Base-by-base conservation (phyloP, 2,797 vertebrate species). In the Sphenodon punctatus region DNA sequence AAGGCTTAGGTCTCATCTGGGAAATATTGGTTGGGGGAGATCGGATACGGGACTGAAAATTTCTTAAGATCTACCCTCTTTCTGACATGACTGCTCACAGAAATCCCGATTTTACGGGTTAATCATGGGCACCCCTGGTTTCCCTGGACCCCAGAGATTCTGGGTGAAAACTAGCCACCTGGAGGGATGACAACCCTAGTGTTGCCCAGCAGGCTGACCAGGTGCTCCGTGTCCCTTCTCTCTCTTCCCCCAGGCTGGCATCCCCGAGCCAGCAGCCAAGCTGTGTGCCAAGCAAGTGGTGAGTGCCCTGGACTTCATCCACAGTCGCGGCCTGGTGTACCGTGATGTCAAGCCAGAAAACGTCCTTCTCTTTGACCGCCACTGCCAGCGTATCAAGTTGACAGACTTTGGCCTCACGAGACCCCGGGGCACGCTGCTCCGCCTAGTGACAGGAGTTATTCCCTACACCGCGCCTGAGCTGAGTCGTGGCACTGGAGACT, bases 281-380 rank as follows among this genome's bases (percentile, higher is more conserved):
- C 96, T 97, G 75, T 98, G 98, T 41, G 97, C 97, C 67, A 92
- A 92, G 59, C 98, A 99, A 94, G 95, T 99, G 3, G 97, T 97
- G 17, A 96, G 97, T 0, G 98, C 98, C 0, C 96, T 99, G 84
- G 96, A 97, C 43, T 97, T 98, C 87, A 96, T 99, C 75, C 98
- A 99, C 94, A 96, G 97, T 22, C 91, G 95, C 10, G 98, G 98
- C 51, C 97, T 99, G 4, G 98, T 99, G 66, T 99, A 99, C 89
- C 96, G 98, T 0, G 98, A 99, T 73, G 97, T 99, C 88, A 99
- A 99, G 92, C 98, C 98, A 0, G 98, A 99, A 93, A 99, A 99
- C 0, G 97, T 99, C 78, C 97, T 99, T 81, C 95, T 99, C 43
- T 98, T 98, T 0, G 98, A 98, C 67, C 94, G 94, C 0, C 87